phyloP scores from a whole-genome alignment of 2,113 vertebrate genomes.

The Copsychus sechellarum region DNA sequence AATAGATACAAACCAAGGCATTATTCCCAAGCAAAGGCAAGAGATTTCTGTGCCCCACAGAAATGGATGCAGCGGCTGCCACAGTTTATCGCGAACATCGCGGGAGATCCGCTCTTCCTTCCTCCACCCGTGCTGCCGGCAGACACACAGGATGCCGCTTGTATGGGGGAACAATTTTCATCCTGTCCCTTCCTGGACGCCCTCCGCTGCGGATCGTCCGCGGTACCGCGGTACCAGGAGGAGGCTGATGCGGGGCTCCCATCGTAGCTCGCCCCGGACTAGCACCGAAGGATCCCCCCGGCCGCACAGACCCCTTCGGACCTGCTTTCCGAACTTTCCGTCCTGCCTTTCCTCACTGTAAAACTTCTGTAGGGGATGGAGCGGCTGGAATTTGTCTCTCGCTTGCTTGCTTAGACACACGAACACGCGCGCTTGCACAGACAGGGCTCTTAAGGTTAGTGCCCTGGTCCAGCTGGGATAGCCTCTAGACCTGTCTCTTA shows the following conservation, averaged over 20 bases:
- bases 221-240: not conserved
- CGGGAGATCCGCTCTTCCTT: not conserved
- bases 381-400: not conserved
- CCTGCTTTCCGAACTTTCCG: not conserved
- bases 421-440: not conserved
- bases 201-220: too few species aligned
- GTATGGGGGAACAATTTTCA: not conserved
- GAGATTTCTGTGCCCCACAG: not conserved
- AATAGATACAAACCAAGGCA: not conserved
- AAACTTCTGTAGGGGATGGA: not conserved
- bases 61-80: not conserved
- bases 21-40: not conserved
- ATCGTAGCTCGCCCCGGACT: fast-evolving
- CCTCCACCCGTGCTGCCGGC: fast-evolving
- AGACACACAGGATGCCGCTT: not conserved
- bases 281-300: too few species aligned
- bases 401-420: not conserved
- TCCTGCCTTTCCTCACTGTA: not conserved
- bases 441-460: not conserved
- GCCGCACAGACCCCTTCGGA: not conserved
- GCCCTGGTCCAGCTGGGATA: not conserved
- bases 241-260: not conserved
- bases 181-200: not conserved
- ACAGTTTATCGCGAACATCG: not conserved
- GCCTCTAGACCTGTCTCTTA: not conserved